These are phyloP conservation scores for Macropus fuliginosus DNA, from an alignment of 2,797 vertebrate genomes.

Conservation along the genomic window DNA sequence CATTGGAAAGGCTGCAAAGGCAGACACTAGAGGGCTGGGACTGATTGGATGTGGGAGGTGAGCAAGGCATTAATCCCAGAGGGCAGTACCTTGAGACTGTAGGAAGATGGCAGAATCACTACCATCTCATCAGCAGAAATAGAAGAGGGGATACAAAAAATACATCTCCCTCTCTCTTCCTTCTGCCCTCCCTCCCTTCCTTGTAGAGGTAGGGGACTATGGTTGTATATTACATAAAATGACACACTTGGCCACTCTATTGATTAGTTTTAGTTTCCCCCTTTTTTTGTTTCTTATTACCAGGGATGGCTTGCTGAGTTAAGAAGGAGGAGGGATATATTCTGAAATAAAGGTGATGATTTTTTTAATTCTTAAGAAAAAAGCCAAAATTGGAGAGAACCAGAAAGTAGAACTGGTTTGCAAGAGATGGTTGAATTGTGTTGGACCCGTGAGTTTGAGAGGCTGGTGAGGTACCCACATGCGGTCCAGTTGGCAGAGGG, in stretches of 20 bases:
- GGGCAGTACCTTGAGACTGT: background rate
- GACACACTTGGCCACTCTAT: background rate
- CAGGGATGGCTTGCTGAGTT: background rate
- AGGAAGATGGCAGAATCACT: background rate
- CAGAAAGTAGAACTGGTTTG: background rate
- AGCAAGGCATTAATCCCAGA: background rate
- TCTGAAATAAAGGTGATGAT: background rate
- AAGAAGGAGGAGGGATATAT: background rate
- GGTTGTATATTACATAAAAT: background rate
- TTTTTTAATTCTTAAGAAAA: background rate
- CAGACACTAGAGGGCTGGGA: background rate
- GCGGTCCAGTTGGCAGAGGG: background rate
- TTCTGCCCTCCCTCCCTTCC: background rate
- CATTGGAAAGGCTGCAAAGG: background rate
- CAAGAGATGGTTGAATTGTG: background rate
- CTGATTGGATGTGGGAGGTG: background rate
- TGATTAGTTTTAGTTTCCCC: background rate
- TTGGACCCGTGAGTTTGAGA: background rate
- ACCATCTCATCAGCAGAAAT: background rate
- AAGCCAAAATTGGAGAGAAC: background rate
- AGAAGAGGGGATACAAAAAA: background rate
- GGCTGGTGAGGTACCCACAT: background rate
- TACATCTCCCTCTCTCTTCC: background rate
- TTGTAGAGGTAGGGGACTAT: background rate
- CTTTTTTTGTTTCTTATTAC: background rate